phyloP scores from a whole-genome alignment of 2,113 vertebrate genomes.

The Stegostoma tigrinum region DNA sequence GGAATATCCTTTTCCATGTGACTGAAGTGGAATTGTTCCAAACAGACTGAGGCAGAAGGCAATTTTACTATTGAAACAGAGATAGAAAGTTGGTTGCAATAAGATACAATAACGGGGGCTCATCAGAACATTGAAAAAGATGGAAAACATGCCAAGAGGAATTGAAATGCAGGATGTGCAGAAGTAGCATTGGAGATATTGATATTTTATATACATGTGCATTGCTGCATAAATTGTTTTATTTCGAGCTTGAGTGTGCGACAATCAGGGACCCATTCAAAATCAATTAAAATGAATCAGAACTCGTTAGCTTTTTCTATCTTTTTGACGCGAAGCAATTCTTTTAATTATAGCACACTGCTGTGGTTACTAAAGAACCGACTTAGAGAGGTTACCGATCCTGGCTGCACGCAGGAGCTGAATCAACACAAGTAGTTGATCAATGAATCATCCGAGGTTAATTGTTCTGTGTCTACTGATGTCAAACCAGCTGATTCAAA shows the following conservation, averaged over 20 bases:
- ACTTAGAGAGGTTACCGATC: background rate
- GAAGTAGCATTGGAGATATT: background rate
- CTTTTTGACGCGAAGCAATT: background rate
- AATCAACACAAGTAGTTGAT: conserved; percentile 8
- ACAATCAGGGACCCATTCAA: background rate
- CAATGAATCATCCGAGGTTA: background rate
- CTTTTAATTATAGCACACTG: background rate
- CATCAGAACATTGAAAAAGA: background rate
- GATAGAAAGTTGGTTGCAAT: background rate
- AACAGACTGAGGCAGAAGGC: background rate
- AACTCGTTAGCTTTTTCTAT: background rate
- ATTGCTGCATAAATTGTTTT: background rate
- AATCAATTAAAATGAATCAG: background rate
- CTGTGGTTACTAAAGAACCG: background rate
- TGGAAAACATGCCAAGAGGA: background rate
- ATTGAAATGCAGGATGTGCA: background rate
- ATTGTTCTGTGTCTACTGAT: background rate
- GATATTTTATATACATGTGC: background rate
- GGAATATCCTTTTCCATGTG: background rate
- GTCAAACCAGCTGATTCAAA: background rate
- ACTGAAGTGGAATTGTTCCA: background rate
- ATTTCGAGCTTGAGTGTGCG: background rate
- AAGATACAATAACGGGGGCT: background rate
- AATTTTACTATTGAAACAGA: background rate
- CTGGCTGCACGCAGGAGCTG: background rate